phyloP scores from a whole-genome alignment of 2,888 invertebrate genomes.

The Cyclophora albipunctata region DNA sequence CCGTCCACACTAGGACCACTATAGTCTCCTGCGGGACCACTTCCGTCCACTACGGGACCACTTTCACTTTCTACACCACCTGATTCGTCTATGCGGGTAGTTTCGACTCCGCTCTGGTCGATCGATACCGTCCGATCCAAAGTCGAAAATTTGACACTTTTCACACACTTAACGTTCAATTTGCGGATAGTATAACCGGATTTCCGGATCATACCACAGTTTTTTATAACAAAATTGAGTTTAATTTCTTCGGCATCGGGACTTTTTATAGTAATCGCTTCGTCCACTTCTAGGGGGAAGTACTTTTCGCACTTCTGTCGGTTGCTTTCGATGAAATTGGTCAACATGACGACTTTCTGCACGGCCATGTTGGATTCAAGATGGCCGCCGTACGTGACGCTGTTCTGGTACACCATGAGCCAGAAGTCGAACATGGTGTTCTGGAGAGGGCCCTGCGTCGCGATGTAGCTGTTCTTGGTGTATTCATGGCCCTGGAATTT shows the following conservation, averaged over 20 bases:
- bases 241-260: conserved; percentile 30
- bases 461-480: conserved; percentile 89
- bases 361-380: conserved; percentile 19
- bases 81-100: too few species aligned
- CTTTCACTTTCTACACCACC: neutral
- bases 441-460: conserved; percentile 93
- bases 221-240: conserved; percentile 63
- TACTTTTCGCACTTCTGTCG: conserved; percentile 93
- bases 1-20: neutral
- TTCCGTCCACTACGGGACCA: neutral
- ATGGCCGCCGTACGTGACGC: conserved; percentile 19
- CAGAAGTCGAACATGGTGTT: conserved; percentile 94
- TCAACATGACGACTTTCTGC: conserved; percentile 91
- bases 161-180: conserved; percentile 43
- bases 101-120: neutral
- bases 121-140: neutral
- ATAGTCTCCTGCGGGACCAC: neutral
- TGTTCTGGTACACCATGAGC: conserved; percentile 85
- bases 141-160: conserved; percentile 1
- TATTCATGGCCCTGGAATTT: conserved; percentile 88
- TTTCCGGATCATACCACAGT: conserved; percentile 69
- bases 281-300: conserved; percentile 79
- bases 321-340: conserved; percentile 89
- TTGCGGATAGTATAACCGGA: conserved; percentile 76
- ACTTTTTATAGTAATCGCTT: conserved; percentile 44